Percentiles rank a stretch among this genome's conserved stretches.
Conservation (phyloP, 2,797 vertebrate genomes). For the Phataginus tricuspis region DNA sequence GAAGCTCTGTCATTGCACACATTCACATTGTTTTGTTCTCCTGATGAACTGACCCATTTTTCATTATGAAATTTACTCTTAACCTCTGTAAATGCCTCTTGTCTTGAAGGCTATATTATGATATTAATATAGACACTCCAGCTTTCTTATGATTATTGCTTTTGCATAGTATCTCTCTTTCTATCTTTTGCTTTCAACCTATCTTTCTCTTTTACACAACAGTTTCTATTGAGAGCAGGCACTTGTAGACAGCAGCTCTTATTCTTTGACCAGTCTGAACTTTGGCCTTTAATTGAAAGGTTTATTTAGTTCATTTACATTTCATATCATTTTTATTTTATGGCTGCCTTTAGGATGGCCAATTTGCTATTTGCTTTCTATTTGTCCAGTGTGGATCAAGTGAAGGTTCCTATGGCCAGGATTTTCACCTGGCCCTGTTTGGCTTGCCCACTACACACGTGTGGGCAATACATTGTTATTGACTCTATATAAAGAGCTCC, state of each 20-base stretch:
- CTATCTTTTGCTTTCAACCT: not conserved
- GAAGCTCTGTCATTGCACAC: not conserved
- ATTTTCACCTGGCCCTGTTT: too few species aligned
- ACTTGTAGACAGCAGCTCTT: not conserved
- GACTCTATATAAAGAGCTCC: too few species aligned
- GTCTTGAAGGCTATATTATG: not conserved
- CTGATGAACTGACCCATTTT: not conserved
- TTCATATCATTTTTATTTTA: not conserved
- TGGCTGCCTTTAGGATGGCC: not conserved
- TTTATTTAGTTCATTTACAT: slow-evolving; percentile 2
- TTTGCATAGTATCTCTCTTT: not conserved
- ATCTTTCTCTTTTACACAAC: not conserved
- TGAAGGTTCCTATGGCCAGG: too few species aligned
- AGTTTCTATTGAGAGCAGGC: not conserved
- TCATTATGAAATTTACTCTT: not conserved
- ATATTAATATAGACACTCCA: not conserved
- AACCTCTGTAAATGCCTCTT: not conserved
- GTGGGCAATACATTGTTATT: too few species aligned
- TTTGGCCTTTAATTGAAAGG: not conserved
- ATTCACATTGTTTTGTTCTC: not conserved
- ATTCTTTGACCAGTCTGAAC: not conserved
- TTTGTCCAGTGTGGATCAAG: not conserved
- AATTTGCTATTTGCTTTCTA: not conserved
- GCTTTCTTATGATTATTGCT: not conserved
- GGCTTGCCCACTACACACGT: too few species aligned